Conservation (phyloP, 92 coral and sea anemone genomes). For the Palythoa heliodiscus region DNA sequence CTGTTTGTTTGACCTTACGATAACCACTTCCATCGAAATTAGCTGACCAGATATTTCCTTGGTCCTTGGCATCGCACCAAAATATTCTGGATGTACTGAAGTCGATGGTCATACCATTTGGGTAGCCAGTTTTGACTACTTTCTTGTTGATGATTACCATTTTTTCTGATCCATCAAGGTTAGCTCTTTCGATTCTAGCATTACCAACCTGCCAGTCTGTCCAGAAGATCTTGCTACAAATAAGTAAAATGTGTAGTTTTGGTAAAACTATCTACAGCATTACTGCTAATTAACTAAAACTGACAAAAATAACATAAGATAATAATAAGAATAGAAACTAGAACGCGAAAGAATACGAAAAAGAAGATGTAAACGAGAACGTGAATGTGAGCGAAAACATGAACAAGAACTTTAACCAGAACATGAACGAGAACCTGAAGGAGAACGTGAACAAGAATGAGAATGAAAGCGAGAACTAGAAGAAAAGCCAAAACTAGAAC, state of each 20-base stretch:
- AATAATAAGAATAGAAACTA: too few relatives aligned
- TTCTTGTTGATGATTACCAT: conserved; percentile 40
- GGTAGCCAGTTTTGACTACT: conserved; percentile 35
- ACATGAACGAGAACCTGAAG: too few relatives aligned
- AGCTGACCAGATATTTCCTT: conserved; percentile 65
- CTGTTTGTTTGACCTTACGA: background rate
- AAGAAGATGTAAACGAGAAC: too few relatives aligned
- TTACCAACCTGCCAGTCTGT: conserved; percentile 79
- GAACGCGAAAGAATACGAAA: too few relatives aligned
- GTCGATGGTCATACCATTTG: conserved; percentile 87
- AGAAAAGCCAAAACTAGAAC: too few relatives aligned
- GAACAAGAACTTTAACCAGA: too few relatives aligned
- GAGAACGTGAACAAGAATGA: too few relatives aligned
- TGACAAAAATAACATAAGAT: too few relatives aligned
- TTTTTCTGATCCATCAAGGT: conserved; percentile 80
- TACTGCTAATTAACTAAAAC: too few relatives aligned
- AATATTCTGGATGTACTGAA: conserved; percentile 62
- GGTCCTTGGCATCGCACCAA: conserved; percentile 80
- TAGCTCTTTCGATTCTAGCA: conserved; percentile 73
- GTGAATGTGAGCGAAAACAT: too few relatives aligned
- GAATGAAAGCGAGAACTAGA: too few relatives aligned
- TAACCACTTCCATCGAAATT: conserved; percentile 62
- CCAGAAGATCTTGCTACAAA: conserved; percentile 79
- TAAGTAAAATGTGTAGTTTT: background rate
- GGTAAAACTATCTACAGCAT: background rate